A percentile compares a stretch with the other conserved stretches of the same genome.
Evolutionary conservation across 2,797 vertebrate genomes (phyloP).

Genomic region (Poliocrania exsul): DNA sequence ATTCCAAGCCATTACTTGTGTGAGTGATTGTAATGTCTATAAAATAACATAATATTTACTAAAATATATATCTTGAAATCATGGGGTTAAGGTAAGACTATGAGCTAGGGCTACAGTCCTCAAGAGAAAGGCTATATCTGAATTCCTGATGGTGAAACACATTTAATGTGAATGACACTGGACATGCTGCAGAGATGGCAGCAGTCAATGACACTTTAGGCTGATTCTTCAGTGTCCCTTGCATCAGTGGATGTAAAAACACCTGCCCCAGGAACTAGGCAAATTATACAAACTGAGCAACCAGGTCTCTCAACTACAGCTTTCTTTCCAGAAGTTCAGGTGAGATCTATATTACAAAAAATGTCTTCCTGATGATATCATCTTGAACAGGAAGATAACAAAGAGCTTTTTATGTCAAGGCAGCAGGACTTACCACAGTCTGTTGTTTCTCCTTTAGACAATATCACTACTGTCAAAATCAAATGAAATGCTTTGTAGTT

Average conservation of each 20-base stretch:
- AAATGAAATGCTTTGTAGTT: not conserved
- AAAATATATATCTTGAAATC: not conserved
- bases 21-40: not conserved
- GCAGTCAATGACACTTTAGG: accelerated
- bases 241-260: not conserved
- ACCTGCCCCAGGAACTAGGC: not conserved
- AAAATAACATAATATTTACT: not conserved
- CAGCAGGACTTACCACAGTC: not conserved
- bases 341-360: not conserved
- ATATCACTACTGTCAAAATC: not conserved
- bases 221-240: not conserved
- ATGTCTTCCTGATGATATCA: not conserved
- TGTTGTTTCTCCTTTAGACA: not conserved
- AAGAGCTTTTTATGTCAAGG: not conserved
- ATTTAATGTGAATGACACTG: not conserved
- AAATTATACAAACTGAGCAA: not conserved
- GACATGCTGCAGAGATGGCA: not conserved
- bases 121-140: not conserved
- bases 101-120: not conserved
- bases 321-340: not conserved
- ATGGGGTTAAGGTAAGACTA: not conserved
- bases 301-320: accelerated
- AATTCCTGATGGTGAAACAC: not conserved
- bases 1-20: not conserved
- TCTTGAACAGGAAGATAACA: not conserved